These are phyloP conservation scores for Apamea epomidion DNA, from an alignment of 2,888 invertebrate species.

Conservation along the genomic window DNA sequence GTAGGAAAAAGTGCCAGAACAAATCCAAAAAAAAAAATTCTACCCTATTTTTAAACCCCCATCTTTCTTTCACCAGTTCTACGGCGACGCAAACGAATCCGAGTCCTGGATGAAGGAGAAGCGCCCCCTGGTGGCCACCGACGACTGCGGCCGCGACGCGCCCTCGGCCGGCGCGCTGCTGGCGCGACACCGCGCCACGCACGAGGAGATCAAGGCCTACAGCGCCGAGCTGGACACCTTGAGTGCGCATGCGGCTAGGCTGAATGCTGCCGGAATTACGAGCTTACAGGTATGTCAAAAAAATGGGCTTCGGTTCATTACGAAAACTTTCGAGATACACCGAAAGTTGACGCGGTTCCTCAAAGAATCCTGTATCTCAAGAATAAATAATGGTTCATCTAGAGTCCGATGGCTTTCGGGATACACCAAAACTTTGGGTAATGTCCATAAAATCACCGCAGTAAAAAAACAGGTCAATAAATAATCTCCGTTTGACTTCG, in stretches of 20 bases:
- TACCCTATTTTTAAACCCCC: not conserved
- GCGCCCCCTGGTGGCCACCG: slow-evolving; percentile 96
- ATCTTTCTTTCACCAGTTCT: slow-evolving; percentile 91
- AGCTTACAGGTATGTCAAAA: slow-evolving; percentile 67
- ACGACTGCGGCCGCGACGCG: slow-evolving; percentile 98
- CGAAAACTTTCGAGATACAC: not conserved
- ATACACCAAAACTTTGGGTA: no score
- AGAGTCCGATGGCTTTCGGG: no score
- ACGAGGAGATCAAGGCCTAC: slow-evolving; percentile 97
- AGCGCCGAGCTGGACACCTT: slow-evolving; percentile 95
- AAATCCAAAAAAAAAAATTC: no score
- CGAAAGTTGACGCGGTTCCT: no score
- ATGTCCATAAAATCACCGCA: no score
- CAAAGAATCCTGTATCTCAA: no score
- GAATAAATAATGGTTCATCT: no score
- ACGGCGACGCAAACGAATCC: slow-evolving; percentile 99
- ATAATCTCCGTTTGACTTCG: no score
- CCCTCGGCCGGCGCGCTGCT: slow-evolving; percentile 97
- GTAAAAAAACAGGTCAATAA: no score
- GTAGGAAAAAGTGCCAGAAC: no score
- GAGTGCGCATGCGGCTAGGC: slow-evolving; percentile 94
- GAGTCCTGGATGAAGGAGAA: slow-evolving; percentile 99
- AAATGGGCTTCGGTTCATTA: not conserved
- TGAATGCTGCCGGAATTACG: slow-evolving; percentile 93
- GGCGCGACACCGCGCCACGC: slow-evolving; percentile 96